These are phyloP conservation scores for Hormaphis cornu DNA, from an alignment of 1,140 invertebrate species.

Conservation along the genomic window DNA sequence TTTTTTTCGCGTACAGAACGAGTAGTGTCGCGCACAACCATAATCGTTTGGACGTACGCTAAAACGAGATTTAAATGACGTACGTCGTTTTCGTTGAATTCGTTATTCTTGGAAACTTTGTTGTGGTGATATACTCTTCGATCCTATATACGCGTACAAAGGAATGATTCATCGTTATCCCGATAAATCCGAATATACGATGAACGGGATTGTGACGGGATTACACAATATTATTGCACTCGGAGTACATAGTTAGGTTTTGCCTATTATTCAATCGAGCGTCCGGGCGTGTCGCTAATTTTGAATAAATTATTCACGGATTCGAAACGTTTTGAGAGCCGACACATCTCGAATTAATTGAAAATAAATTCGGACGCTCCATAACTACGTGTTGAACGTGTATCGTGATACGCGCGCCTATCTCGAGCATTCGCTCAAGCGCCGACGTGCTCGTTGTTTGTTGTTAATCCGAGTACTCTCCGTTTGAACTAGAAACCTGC, in stretches of 20 bases:
- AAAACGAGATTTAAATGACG: no score
- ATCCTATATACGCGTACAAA: no score
- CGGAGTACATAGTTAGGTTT: background rate
- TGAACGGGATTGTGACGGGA: background rate
- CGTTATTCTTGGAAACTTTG: no score
- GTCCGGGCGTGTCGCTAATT: background rate
- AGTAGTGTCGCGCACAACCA: no score
- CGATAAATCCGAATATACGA: background rate
- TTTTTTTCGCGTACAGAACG: no score
- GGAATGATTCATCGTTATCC: background rate
- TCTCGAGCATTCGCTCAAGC: background rate
- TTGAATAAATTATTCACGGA: conserved; percentile 1
- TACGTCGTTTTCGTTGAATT: no score
- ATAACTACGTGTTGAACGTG: background rate
- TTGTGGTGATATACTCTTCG: no score
- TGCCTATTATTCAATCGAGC: background rate
- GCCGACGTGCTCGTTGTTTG: no score
- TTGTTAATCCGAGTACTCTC: no score
- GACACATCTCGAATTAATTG: background rate
- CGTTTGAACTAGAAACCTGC: no score
- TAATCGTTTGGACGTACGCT: no score
- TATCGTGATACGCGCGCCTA: background rate
- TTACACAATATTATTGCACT: background rate
- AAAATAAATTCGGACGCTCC: background rate
- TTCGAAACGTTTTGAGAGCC: background rate